These are phyloP conservation scores for Rhagoletis zephyria DNA, from an alignment of 1,140 invertebrate species.

Conservation along the genomic window DNA sequence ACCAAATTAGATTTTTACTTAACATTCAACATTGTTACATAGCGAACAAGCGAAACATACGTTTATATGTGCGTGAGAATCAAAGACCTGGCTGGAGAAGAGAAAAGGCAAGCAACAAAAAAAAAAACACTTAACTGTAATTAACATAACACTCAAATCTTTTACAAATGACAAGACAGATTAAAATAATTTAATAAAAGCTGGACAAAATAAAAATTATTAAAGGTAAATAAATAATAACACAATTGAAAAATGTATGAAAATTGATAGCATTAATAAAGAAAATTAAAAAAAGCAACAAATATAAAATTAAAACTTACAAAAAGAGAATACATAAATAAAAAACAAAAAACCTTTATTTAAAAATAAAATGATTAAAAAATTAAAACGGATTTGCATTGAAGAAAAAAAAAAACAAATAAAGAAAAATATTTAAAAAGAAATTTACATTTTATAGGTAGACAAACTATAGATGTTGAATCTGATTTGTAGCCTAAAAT, in stretches of 20 bases:
- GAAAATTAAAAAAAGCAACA: background rate
- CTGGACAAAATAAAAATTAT: too few species aligned
- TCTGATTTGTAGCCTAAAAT: constrained; percentile 67
- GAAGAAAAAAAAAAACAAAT: background rate
- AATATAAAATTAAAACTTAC: background rate
- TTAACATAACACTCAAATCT: background rate
- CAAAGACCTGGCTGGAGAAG: too few species aligned
- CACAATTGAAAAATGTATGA: background rate
- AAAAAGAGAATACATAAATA: background rate
- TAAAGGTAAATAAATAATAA: background rate
- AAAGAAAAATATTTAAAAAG: background rate
- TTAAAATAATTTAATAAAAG: background rate
- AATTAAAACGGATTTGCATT: background rate
- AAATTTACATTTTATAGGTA: constrained; percentile 62
- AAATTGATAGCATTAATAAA: background rate
- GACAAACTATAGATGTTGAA: constrained; percentile 67
- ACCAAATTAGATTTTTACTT: background rate
- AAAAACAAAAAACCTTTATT: background rate
- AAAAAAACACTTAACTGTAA: background rate
- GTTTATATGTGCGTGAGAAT: too few species aligned
- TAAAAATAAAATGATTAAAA: background rate
- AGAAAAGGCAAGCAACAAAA: too few species aligned
- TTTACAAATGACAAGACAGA: background rate
- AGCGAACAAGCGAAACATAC: background rate
- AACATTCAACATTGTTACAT: background rate